Evolutionary conservation across 2,797 vertebrate genomes (phyloP).

Genomic region (Bucorvus abyssinicus): DNA sequence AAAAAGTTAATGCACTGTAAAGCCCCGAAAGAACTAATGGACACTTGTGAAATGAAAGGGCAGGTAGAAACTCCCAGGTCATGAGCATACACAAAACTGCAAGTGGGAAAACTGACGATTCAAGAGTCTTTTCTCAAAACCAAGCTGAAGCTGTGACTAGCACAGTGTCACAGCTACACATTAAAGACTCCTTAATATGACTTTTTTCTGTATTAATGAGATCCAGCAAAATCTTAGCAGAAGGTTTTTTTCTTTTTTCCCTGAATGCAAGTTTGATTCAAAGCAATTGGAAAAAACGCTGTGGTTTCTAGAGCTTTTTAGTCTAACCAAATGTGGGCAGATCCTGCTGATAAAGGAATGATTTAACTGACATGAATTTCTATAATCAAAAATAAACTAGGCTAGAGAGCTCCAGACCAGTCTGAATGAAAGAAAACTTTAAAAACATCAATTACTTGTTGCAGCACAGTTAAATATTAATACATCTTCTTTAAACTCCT

Average conservation of each 20-base stretch:
- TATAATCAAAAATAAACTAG: constrained; percentile 63
- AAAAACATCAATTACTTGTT: constrained; percentile 62
- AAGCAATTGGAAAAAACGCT: constrained; percentile 59
- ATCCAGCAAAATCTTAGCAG: constrained; percentile 4
- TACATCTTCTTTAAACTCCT: constrained; percentile 64
- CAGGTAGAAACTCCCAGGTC: not conserved
- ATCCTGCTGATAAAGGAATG: constrained; percentile 66
- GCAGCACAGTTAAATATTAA: constrained; percentile 61
- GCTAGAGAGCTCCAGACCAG: constrained; percentile 28
- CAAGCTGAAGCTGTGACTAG: not conserved
- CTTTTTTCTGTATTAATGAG: constrained; percentile 43
- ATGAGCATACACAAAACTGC: not conserved
- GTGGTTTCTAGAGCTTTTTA: constrained; percentile 55
- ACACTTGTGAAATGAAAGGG: not conserved
- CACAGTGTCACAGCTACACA: not conserved
- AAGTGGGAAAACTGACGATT: not conserved
- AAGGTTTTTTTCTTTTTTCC: not conserved
- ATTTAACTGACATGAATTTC: constrained; percentile 59
- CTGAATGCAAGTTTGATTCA: constrained; percentile 36
- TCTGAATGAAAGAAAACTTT: constrained; percentile 55
- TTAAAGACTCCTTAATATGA: constrained; percentile 4
- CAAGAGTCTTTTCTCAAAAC: not conserved
- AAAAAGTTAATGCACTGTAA: not conserved
- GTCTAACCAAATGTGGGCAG: constrained; percentile 52
- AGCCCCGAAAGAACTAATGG: not conserved